Conservation (phyloP, 2,797 vertebrate genomes). For the Malacoraja senta region DNA sequence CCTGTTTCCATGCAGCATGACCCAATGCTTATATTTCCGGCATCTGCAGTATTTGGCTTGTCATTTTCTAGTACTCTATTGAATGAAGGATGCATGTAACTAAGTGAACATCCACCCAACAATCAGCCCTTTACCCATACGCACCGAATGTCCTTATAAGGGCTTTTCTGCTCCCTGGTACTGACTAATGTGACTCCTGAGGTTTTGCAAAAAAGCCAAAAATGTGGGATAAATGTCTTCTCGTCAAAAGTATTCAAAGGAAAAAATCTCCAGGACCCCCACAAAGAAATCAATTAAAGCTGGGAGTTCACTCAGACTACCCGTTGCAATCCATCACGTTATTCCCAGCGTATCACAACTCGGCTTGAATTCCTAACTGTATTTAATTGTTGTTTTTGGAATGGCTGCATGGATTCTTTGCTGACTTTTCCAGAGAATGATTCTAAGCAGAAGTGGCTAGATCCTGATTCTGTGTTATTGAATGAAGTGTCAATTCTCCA, state of each 20-base stretch:
- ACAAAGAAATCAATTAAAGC: neutral
- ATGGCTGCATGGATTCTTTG: neutral
- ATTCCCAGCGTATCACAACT: neutral
- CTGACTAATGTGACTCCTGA: no score
- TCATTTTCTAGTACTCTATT: neutral
- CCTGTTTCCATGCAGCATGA: no score
- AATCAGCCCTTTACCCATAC: neutral
- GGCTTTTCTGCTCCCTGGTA: neutral
- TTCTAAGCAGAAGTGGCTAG: neutral
- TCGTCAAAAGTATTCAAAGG: neutral
- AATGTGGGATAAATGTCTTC: neutral
- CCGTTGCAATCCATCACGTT: neutral
- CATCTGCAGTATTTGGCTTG: no score
- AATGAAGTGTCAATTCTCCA: neutral
- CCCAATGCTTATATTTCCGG: no score
- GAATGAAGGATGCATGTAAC: neutral
- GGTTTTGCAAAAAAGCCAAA: neutral
- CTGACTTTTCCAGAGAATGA: neutral
- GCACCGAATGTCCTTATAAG: neutral
- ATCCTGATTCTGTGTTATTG: neutral
- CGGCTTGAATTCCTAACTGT: neutral
- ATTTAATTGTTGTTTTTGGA: neutral
- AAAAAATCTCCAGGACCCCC: neutral
- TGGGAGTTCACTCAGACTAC: neutral
- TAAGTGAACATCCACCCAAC: neutral